These are phyloP conservation scores for Odontocerum albicorne DNA, from an alignment of 2,888 invertebrate genomes.

Conservation along the genomic window DNA sequence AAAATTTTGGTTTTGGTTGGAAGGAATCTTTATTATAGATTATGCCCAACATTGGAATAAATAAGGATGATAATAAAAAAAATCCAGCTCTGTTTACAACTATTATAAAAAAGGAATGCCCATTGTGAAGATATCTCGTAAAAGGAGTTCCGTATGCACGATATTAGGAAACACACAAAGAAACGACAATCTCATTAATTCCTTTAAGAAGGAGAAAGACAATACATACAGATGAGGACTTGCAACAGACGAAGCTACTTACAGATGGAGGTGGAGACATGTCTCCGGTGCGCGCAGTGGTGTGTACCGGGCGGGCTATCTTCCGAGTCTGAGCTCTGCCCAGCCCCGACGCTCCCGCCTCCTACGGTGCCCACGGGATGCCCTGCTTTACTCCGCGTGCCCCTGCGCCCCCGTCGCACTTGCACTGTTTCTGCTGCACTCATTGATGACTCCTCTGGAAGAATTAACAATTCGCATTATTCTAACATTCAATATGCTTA, in stretches of 20 bases:
- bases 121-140: no score
- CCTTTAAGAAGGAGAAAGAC: background rate
- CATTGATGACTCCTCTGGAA: conserved; percentile 29
- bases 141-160: no score
- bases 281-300: conserved; percentile 19
- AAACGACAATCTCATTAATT: no score
- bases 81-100: no score
- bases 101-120: no score
- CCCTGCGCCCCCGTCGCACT: conserved; percentile 15
- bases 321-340: conserved; percentile 13
- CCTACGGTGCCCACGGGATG: background rate
- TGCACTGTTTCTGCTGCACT: conserved; percentile 28
- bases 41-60: no score
- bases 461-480: no score
- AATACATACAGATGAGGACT: background rate
- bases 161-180: no score
- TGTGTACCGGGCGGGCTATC: conserved; percentile 5
- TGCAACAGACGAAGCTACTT: background rate
- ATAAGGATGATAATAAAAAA: no score
- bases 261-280: conserved; percentile 15
- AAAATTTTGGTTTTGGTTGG: no score
- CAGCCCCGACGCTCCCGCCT: background rate
- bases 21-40: no score
- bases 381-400: background rate
- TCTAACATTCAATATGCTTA: no score